These are phyloP conservation scores for Planiliza haematocheilus DNA, from an alignment of 2,113 vertebrate species.

Conservation along the genomic window DNA sequence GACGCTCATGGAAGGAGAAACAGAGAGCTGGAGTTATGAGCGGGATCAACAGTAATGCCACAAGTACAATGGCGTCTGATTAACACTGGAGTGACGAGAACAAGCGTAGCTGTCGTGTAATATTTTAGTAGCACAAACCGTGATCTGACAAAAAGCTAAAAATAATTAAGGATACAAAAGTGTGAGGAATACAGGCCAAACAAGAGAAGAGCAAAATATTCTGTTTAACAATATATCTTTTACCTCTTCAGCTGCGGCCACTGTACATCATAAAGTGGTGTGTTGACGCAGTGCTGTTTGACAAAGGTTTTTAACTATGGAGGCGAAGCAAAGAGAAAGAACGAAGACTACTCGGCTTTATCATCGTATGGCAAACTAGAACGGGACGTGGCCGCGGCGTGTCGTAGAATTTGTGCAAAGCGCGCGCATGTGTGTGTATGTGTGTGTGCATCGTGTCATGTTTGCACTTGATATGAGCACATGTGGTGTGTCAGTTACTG, in stretches of 20 bases:
- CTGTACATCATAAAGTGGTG: not conserved
- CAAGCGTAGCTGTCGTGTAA: slow-evolving; percentile 6
- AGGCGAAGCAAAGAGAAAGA: not conserved
- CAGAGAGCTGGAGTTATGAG: slow-evolving; percentile 41
- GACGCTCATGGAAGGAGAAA: slow-evolving; percentile 18
- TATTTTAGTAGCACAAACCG: slow-evolving; percentile 10
- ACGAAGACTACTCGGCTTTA: slow-evolving; percentile 4
- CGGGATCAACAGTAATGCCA: slow-evolving; percentile 1
- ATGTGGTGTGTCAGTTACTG: slow-evolving; percentile 70
- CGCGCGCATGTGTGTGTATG: slow-evolving; percentile 5
- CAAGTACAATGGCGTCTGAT: slow-evolving; percentile 47
- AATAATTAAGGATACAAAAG: not conserved
- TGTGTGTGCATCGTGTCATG: slow-evolving; percentile 48
- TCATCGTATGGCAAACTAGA: not conserved
- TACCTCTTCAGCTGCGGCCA: not conserved
- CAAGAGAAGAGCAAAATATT: not conserved
- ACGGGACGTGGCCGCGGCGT: slow-evolving; percentile 7
- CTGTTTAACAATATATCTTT: not conserved
- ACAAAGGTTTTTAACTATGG: slow-evolving; percentile 8
- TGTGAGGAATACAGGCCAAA: not conserved
- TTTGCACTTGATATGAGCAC: slow-evolving; percentile 72
- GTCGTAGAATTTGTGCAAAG: slow-evolving; percentile 22
- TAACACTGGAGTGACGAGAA: slow-evolving; percentile 24
- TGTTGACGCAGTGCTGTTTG: slow-evolving; percentile 12
- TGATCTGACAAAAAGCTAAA: slow-evolving; percentile 3